Base-by-base conservation (phyloP, 35 echinoderm and acorn worm species). In the Apostichopus japonicus region DNA sequence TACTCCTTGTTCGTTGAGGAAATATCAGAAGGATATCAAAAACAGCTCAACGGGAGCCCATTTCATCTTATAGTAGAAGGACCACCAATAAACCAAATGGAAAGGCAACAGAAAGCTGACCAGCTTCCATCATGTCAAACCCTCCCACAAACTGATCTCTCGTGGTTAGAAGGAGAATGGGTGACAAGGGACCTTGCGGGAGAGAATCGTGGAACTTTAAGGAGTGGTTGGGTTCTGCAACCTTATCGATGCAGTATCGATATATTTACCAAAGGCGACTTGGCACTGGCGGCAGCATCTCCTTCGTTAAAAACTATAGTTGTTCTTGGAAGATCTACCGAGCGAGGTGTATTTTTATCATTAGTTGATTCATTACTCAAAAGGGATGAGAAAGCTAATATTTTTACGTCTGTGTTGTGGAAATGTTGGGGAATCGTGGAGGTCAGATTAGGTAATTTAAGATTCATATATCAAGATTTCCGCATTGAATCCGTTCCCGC, bases 401-500 rank as follows among this genome's bases (percentile, higher is more conserved):
- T 88, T 4, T 6, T 0, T 6, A 9, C 8, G 71, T 88, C 86
- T 10, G 27, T 63, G 13, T 4, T 72, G 8, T 56, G 61, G 25
- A 71, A 72, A 88, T 88, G 86, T 6, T 89, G 86, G 86, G 86
- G 86, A 5, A 72, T 21, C 53, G 16, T 62, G 21, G 59, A 67
- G 5, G 2, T 89, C 2, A 59, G 62, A 17, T 75, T 89, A 19
- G 86, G 86, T 21, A 89, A 75, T 44, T 72, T 89, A 56, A 24
- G 63, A 23, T 89, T 89, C 63, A 75, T 88, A 10, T 88, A 88
- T 53, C 86, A 73, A 6, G 86, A 88, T 88, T 88, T 88, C 53
- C 59, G 86, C 21, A 19, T 72, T 23, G 33, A 83, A 53, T 0
- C 0, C 27, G 27, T 33, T 33, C 2, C 27, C 1, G 27, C 27